Evolutionary conservation across 1,140 invertebrate species (phyloP), one percentile per base, ranked within the genome.

Genomic region (Archegozetes longisetosus): DNA sequence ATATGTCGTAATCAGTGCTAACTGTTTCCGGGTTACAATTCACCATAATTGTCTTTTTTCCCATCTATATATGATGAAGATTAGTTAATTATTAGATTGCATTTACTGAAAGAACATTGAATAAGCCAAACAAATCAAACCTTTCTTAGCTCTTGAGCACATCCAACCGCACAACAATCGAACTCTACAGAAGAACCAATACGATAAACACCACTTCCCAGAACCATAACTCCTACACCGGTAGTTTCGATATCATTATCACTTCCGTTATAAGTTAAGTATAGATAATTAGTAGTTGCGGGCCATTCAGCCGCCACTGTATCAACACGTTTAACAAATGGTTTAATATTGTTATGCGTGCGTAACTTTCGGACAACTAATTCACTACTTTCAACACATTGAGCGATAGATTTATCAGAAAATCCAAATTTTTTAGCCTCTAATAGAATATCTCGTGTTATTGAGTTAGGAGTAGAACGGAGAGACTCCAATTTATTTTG

Each of bases 1-100:
- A 96, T 86, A 98, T 96, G 67, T 99, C 96, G 68, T 98, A 99
- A 74, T 99, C 96, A 3, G 96, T 99, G 69, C 89, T 94, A 0
- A 99, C 96, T 0, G 96, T 99, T 76, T 99, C 96, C 0, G 96
- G 96, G 76, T 99, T 99, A 69, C 92, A 99, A 72, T 99, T 99
- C 0, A 99, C 81, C 93, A 98, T 99, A n/a, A 99, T 91, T 0
- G 94, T 97, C 66, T 75, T 71, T 60, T 76, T 71, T 4, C 72
- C 73, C 64, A 80, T 70, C 71, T 76, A 61, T 29, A 61, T 64
- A 61, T 53, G 29, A 48, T 46, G 62, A 48, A 27, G 48, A 47
- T 24, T 13, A 28, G 32, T 49, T 48, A 62, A 46, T 14, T 24
- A 23, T 22, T 25, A 60, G 14, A 40, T 17, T 32, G 26, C 6